Evolutionary conservation across 2,113 vertebrate genomes (phyloP).

Genomic region (Sceloporus undulatus): DNA sequence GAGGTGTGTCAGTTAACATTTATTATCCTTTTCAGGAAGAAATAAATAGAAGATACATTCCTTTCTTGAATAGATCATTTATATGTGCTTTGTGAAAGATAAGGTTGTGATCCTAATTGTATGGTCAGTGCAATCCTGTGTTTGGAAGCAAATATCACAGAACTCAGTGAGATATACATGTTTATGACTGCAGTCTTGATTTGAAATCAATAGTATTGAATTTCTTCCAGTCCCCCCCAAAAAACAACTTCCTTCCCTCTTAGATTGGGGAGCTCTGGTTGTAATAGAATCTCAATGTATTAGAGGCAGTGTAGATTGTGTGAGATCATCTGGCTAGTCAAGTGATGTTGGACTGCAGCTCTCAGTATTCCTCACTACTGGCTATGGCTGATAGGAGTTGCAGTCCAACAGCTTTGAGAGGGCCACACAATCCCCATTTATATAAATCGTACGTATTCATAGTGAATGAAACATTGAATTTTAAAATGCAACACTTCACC

Average conservation of each 20-base stretch:
- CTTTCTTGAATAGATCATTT: background rate
- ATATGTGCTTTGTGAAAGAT: background rate
- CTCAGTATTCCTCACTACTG: too few species aligned
- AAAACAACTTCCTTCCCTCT: background rate
- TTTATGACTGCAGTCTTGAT: background rate
- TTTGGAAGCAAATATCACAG: background rate
- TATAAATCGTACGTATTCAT: background rate
- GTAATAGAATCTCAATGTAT: background rate
- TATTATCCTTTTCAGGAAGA: background rate
- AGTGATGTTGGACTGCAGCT: too few species aligned
- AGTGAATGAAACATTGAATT: background rate
- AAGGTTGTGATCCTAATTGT: background rate
- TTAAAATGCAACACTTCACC: background rate
- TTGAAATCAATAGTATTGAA: background rate
- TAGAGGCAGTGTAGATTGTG: background rate
- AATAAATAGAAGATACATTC: background rate
- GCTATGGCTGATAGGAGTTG: too few species aligned
- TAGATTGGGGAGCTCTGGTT: background rate
- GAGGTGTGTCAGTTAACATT: background rate
- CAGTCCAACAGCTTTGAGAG: too few species aligned
- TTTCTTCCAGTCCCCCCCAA: background rate
- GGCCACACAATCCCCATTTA: too few species aligned
- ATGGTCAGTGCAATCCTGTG: background rate
- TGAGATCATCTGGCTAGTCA: too few species aligned
- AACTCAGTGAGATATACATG: background rate